A percentile compares a stretch with the other conserved stretches of the same genome.
Evolutionary conservation across 2,888 invertebrate genomes (phyloP).

Genomic region (Margaritifera margaritifera): DNA sequence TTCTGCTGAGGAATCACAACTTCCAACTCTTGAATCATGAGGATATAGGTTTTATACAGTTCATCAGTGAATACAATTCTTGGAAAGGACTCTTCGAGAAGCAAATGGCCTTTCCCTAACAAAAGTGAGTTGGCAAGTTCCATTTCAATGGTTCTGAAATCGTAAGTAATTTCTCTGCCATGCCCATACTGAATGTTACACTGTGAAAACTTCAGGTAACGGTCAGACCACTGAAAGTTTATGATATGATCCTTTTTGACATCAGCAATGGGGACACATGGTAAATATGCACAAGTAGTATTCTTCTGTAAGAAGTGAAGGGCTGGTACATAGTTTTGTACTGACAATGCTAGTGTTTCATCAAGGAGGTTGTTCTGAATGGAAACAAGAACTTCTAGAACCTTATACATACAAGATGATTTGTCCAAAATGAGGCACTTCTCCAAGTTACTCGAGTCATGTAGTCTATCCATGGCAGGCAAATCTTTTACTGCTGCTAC

Average conservation of each 20-base stretch:
- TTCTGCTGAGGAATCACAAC: conserved; percentile 23
- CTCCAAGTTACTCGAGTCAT: too few species aligned
- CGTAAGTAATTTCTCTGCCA: conserved; percentile 30
- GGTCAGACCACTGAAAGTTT: conserved; percentile 15
- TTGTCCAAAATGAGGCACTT: conserved; percentile 30
- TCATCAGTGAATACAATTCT: conserved; percentile 40
- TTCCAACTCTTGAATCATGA: conserved; percentile 21
- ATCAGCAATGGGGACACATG: conserved; percentile 20
- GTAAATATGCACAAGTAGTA: conserved; percentile 6
- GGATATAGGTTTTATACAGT: conserved; percentile 35
- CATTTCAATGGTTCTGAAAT: conserved; percentile 39
- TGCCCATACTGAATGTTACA: conserved; percentile 27
- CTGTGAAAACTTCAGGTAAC: conserved; percentile 27
- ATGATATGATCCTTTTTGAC: conserved; percentile 14
- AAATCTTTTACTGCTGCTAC: background rate
- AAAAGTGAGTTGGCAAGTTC: conserved; percentile 24
- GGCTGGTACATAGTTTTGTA: conserved; percentile 10
- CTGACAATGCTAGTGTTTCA: conserved; percentile 7
- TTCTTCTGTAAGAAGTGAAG: conserved; percentile 19
- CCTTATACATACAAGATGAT: conserved; percentile 17
- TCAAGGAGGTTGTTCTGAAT: conserved; percentile 42
- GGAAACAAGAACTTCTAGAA: conserved; percentile 22
- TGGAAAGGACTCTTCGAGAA: conserved; percentile 18
- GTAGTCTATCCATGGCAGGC: background rate
- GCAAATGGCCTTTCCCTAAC: conserved; percentile 23